Evolutionary conservation across 2,113 vertebrate species (phyloP).

Genomic region (Thomomys bottae): DNA sequence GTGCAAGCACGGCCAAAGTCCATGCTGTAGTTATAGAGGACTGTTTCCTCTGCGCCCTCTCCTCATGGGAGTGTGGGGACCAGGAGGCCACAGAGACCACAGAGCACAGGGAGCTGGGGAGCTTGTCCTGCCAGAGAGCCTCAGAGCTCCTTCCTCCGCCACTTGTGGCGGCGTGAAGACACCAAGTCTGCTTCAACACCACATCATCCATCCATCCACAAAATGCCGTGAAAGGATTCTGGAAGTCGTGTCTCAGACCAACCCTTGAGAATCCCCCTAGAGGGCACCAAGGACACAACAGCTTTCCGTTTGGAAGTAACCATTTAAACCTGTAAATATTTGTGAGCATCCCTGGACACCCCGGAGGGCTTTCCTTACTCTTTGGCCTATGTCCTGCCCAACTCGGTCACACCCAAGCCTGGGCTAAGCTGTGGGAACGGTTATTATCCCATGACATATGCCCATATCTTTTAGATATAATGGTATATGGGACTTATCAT

Average conservation of each 20-base stretch:
- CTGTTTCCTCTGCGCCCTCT: background rate
- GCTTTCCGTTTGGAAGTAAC: slow-evolving; percentile 33
- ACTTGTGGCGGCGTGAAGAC: background rate
- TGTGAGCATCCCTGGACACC: background rate
- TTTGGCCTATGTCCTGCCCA: background rate
- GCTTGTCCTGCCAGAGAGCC: too few relatives aligned
- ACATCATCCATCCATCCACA: background rate
- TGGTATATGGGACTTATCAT: background rate
- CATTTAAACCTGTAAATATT: slow-evolving; percentile 19
- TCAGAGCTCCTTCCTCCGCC: background rate
- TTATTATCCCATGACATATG: background rate
- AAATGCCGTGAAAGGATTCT: background rate
- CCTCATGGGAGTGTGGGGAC: background rate
- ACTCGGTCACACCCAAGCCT: background rate
- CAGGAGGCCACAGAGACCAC: background rate
- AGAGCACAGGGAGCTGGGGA: too few relatives aligned
- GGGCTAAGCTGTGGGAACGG: too few relatives aligned
- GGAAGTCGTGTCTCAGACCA: background rate
- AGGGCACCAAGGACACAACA: background rate
- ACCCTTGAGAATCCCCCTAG: background rate
- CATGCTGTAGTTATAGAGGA: background rate
- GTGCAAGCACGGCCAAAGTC: background rate
- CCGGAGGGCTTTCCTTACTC: background rate
- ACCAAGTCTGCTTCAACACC: background rate
- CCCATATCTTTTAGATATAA: background rate